A percentile compares a stretch with the other conserved stretches of the same genome.
Evolutionary conservation across 2,113 vertebrate species (phyloP).

Genomic region (Planiliza haematocheilus): DNA sequence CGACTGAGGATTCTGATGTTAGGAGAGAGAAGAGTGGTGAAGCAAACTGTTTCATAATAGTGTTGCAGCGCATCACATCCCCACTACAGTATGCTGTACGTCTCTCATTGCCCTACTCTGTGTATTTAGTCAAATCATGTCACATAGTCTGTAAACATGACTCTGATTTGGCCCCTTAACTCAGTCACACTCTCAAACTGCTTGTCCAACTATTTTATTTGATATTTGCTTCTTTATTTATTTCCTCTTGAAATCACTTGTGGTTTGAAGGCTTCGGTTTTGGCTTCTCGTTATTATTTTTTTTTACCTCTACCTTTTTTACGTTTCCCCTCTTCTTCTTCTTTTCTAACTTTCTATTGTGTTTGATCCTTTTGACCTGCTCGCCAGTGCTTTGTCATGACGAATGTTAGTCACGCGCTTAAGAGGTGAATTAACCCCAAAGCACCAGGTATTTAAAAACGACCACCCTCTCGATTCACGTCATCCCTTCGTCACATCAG

Average conservation of each 20-base stretch:
- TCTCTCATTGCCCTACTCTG: conserved; percentile 60
- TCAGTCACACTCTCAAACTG: conserved; percentile 42
- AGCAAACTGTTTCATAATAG: conserved; percentile 52
- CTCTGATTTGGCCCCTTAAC: conserved; percentile 19
- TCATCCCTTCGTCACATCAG: conserved; percentile 32
- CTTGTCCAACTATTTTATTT: conserved; percentile 26
- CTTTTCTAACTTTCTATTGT: conserved; percentile 81
- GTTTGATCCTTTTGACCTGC: conserved; percentile 76
- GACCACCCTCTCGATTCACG: conserved; percentile 47
- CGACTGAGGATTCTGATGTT: too few relatives aligned
- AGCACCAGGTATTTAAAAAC: conserved; percentile 83
- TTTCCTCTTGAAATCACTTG: conserved; percentile 53
- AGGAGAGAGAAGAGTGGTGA: conserved; percentile 18
- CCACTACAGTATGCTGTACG: conserved; percentile 12
- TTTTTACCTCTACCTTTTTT: conserved; percentile 55
- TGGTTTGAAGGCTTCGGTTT: conserved; percentile 66
- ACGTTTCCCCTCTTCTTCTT: background rate
- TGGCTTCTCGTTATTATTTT: conserved; percentile 51
- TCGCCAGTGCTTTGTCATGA: conserved; percentile 84
- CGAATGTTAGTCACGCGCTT: conserved; percentile 79
- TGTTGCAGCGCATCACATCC: conserved; percentile 65
- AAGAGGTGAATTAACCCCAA: conserved; percentile 79
- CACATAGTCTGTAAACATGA: conserved; percentile 19
- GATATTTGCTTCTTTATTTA: conserved; percentile 21
- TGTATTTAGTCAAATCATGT: conserved; percentile 33